Conservation (phyloP, 2,113 vertebrate species). For the Prinia subflava region DNA sequence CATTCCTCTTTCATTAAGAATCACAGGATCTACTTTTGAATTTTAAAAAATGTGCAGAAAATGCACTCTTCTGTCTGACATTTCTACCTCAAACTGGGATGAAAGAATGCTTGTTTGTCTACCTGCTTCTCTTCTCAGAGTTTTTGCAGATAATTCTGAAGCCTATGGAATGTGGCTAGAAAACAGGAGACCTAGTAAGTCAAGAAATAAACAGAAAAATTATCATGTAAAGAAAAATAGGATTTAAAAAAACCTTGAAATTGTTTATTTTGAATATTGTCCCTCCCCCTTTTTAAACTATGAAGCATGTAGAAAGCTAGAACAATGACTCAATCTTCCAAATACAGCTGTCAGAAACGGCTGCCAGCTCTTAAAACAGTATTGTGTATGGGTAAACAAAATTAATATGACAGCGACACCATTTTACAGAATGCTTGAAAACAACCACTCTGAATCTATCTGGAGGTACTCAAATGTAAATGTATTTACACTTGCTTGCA, state of each 20-base stretch:
- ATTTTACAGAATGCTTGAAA: conserved; percentile 9
- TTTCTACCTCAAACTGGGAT: background rate
- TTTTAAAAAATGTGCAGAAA: background rate
- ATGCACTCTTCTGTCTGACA: background rate
- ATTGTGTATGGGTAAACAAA: background rate
- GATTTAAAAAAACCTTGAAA: background rate
- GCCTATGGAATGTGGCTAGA: background rate
- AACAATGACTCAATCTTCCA: conserved; percentile 22
- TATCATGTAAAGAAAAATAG: background rate
- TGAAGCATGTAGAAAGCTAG: conserved; percentile 10
- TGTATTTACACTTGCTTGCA: background rate
- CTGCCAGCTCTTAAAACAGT: conserved; percentile 17
- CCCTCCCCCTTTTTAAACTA: background rate
- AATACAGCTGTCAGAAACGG: conserved; percentile 57
- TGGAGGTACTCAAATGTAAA: background rate
- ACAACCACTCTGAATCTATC: background rate
- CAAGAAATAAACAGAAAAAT: background rate
- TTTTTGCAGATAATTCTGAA: background rate
- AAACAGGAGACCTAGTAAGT: background rate
- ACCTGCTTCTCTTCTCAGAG: background rate
- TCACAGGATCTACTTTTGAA: background rate
- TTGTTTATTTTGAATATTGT: background rate
- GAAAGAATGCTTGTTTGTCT: background rate
- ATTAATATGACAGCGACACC: background rate
- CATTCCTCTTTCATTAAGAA: background rate